Evolutionary conservation across 2,888 invertebrate species (phyloP).

Genomic region (Endomychus coccineus): DNA sequence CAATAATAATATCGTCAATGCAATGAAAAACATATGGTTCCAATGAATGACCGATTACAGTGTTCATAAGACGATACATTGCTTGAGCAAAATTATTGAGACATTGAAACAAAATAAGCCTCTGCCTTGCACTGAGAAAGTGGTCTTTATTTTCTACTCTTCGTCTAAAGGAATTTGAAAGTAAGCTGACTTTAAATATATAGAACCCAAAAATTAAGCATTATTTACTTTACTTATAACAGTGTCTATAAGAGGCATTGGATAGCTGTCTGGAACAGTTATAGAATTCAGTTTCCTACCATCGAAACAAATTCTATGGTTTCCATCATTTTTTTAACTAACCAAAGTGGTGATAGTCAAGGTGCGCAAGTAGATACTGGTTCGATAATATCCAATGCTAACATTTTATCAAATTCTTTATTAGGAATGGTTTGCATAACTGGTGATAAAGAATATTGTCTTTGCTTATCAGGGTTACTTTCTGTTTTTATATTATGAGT

Average conservation of each 20-base stretch:
- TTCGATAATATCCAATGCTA: conserved; percentile 5
- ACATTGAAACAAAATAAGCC: conserved; percentile 4
- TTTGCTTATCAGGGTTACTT: too few species aligned
- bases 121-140: conserved; percentile 1
- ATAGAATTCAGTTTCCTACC: conserved; percentile 5
- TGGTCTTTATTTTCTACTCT: conserved; percentile 4
- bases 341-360: conserved; percentile 8
- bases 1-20: conserved; percentile 9
- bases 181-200: conserved; percentile 9
- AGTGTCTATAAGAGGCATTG: conserved; percentile 6
- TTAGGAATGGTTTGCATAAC: conserved; percentile 2
- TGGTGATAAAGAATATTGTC: conserved; percentile 6
- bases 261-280: conserved; percentile 5
- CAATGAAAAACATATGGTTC: conserved; percentile 9
- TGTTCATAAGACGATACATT: conserved; percentile 6
- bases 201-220: conserved; percentile 6
- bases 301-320: too few species aligned
- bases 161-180: conserved; percentile 8
- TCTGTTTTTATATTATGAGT: too few species aligned
- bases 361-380: neutral
- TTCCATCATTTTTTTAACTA: conserved; percentile 3
- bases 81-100: conserved; percentile 7
- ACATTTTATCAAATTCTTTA: conserved; percentile 6
- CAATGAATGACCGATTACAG: conserved; percentile 3
- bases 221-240: conserved; percentile 4